Evolutionary conservation across 2,888 invertebrate genomes (phyloP).

Genomic region (Trissolcus japonicus): DNA sequence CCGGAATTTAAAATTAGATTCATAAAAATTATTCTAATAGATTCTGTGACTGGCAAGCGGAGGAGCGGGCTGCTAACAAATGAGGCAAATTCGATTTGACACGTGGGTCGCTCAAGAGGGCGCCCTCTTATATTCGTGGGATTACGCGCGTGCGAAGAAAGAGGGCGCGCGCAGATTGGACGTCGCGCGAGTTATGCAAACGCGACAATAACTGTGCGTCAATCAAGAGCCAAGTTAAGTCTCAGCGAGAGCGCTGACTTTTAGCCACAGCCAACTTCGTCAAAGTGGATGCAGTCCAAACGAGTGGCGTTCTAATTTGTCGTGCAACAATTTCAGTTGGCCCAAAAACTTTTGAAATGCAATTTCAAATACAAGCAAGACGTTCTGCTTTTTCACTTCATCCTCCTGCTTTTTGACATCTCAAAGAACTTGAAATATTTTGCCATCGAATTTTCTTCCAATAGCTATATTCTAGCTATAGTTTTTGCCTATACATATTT

Average conservation of each 20-base stretch:
- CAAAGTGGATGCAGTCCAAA: slow-evolving; percentile 50
- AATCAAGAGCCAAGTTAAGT: slow-evolving; percentile 73
- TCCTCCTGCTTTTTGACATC: slow-evolving; percentile 25
- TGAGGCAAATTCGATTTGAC: slow-evolving; percentile 76
- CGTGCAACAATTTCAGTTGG: slow-evolving; percentile 49
- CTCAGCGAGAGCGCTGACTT: slow-evolving; percentile 55
- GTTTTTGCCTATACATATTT: no score
- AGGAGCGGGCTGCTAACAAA: slow-evolving; percentile 63
- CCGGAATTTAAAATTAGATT: slow-evolving; percentile 76
- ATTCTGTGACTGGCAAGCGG: slow-evolving; percentile 68
- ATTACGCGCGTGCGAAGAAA: slow-evolving; percentile 57
- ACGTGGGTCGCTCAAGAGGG: slow-evolving; percentile 62
- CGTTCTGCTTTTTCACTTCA: slow-evolving; percentile 26
- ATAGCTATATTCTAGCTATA: no score
- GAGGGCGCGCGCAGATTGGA: slow-evolving; percentile 56
- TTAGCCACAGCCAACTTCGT: slow-evolving; percentile 45
- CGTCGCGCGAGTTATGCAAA: slow-evolving; percentile 72
- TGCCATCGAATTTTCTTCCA: neutral
- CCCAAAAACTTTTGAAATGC: slow-evolving; percentile 36
- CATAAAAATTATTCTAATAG: slow-evolving; percentile 76
- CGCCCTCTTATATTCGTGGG: slow-evolving; percentile 56
- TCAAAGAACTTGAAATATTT: slow-evolving; percentile 12
- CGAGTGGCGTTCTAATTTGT: slow-evolving; percentile 51
- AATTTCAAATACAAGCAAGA: slow-evolving; percentile 35
- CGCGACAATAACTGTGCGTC: slow-evolving; percentile 74